These are phyloP conservation scores for Aegotheles bennettii DNA, from an alignment of 2,113 vertebrate species.

Conservation along the genomic window DNA sequence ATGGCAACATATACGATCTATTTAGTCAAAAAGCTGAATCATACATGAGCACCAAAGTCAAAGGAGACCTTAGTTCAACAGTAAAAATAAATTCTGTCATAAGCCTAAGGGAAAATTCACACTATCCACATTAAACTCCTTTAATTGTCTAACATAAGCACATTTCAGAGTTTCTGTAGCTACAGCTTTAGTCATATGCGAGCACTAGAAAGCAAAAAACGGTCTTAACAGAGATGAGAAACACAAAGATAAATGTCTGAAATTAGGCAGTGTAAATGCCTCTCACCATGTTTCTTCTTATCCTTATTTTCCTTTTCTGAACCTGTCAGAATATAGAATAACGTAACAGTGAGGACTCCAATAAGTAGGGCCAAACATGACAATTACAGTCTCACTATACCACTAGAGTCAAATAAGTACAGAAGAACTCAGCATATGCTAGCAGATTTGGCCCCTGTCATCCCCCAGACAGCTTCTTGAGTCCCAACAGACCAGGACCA, in stretches of 20 bases:
- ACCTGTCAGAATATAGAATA: not conserved
- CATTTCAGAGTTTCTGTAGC: not conserved
- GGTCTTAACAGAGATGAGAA: not conserved
- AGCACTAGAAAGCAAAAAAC: not conserved
- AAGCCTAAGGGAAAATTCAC: not conserved
- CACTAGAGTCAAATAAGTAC: not conserved
- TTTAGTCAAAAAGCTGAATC: not conserved
- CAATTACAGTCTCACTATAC: not conserved
- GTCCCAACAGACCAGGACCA: not conserved
- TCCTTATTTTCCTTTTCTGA: not conserved
- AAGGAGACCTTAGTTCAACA: not conserved
- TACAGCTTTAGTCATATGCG: not conserved
- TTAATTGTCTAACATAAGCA: not conserved
- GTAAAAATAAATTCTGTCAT: not conserved
- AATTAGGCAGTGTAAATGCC: not conserved
- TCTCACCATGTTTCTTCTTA: not conserved
- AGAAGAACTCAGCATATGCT: not conserved
- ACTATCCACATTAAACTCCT: not conserved
- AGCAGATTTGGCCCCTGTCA: not conserved
- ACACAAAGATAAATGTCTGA: not conserved
- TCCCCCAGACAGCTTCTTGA: not conserved
- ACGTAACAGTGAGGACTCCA: not conserved
- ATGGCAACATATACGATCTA: not conserved
- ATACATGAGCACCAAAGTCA: not conserved
- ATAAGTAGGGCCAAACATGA: not conserved